These are phyloP conservation scores for Corynorhinus townsendii DNA, from an alignment of 2,113 vertebrate species.

Conservation along the genomic window DNA sequence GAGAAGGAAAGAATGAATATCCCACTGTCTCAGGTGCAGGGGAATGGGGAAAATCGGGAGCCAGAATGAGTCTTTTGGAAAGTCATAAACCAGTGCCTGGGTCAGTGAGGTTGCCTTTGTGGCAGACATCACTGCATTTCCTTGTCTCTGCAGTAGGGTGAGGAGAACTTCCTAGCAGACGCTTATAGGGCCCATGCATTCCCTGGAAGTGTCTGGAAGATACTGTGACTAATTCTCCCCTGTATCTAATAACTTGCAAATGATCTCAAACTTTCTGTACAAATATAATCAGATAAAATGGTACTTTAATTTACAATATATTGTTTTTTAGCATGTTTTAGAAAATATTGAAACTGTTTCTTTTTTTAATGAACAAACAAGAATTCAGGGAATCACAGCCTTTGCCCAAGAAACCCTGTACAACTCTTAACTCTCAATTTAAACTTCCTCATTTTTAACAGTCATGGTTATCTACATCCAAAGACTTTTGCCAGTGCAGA, in stretches of 20 bases:
- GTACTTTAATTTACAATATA: not conserved
- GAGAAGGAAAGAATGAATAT: not conserved
- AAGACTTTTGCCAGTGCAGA: constrained; percentile 48
- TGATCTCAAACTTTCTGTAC: not conserved
- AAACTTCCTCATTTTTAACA: constrained; percentile 51
- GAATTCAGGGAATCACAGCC: not conserved
- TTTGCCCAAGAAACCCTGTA: not conserved
- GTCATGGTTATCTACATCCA: constrained; percentile 54
- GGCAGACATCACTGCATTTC: not conserved
- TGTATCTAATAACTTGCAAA: not conserved
- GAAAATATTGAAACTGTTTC: not conserved
- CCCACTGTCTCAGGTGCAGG: not conserved
- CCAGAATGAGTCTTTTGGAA: not conserved
- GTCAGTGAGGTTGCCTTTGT: not conserved
- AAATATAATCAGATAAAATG: not conserved
- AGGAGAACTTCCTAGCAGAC: not conserved
- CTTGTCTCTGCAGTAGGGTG: not conserved
- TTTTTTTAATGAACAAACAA: not conserved
- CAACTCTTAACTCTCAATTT: not conserved
- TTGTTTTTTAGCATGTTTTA: not conserved
- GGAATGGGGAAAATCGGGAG: not conserved
- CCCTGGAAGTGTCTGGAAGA: not conserved
- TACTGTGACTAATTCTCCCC: not conserved
- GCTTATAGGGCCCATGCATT: not conserved
- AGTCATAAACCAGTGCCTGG: not conserved